Evolutionary conservation across 2,888 invertebrate genomes (phyloP).

Genomic region (Rhodophaea formosa): DNA sequence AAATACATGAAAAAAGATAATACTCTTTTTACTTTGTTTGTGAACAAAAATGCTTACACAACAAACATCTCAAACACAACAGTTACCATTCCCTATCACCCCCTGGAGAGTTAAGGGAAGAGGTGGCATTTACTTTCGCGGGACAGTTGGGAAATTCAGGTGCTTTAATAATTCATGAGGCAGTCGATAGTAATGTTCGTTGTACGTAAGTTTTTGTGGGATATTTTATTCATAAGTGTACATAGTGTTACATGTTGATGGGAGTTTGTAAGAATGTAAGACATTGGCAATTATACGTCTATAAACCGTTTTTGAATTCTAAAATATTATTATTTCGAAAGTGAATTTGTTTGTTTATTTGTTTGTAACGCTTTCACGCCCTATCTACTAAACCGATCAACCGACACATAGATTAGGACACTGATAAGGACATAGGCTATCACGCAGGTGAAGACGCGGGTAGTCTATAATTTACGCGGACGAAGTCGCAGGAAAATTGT

Average conservation of each 20-base stretch:
- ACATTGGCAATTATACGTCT: background rate
- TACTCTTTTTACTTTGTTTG: background rate
- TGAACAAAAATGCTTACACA: slow-evolving; percentile 17
- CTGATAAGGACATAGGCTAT: no score
- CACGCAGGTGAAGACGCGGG: no score
- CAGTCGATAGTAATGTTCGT: slow-evolving; percentile 36
- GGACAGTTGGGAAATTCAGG: slow-evolving; percentile 49
- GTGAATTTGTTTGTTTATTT: no score
- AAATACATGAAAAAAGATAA: no score
- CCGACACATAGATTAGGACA: no score
- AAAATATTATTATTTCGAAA: no score
- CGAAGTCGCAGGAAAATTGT: no score
- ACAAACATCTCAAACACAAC: slow-evolving; percentile 3
- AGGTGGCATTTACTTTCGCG: slow-evolving; percentile 60
- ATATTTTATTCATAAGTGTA: slow-evolving; percentile 10
- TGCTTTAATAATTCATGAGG: slow-evolving; percentile 63
- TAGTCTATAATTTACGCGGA: no score
- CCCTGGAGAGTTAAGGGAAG: slow-evolving; percentile 32
- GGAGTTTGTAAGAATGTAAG: background rate
- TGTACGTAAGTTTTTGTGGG: slow-evolving; percentile 9
- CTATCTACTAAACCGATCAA: no score
- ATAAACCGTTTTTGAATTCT: no score
- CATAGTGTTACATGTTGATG: background rate
- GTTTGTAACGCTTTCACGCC: no score
- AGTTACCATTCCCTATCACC: slow-evolving; percentile 11